These are phyloP conservation scores for Parauchenoglanis ngamensis DNA, from an alignment of 2,797 vertebrate genomes.

Conservation along the genomic window DNA sequence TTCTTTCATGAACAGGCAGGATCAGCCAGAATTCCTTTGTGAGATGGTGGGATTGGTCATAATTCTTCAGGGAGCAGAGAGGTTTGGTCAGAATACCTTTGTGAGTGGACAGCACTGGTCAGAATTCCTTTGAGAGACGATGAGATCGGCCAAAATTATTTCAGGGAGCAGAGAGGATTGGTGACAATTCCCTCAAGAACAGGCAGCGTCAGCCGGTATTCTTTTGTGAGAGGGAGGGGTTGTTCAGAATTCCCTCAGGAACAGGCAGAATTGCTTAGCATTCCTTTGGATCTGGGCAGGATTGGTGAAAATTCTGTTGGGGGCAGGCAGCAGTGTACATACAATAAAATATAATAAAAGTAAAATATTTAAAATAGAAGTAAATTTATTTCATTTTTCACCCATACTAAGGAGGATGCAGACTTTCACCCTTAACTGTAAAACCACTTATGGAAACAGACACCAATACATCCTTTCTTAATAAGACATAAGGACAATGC, in stretches of 20 bases:
- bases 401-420: not conserved
- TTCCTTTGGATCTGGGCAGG: not conserved
- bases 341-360: no score
- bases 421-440: not conserved
- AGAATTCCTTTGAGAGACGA: not conserved
- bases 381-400: not conserved
- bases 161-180: not conserved
- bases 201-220: no score
- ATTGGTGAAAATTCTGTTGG: not conserved
- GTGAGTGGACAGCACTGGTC: not conserved
- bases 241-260: not conserved
- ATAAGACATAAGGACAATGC: not conserved
- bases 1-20: not conserved
- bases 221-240: not conserved
- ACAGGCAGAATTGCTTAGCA: not conserved
- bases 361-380: no score
- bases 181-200: not conserved
- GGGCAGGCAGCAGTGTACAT: not conserved
- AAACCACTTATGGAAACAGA: not conserved
- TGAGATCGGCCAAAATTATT: not conserved
- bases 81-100: not conserved
- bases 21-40: not conserved
- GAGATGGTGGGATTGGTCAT: not conserved
- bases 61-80: not conserved
- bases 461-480: not conserved